Evolutionary conservation across 2,113 vertebrate species (phyloP).

Genomic region (Piaya cayana): DNA sequence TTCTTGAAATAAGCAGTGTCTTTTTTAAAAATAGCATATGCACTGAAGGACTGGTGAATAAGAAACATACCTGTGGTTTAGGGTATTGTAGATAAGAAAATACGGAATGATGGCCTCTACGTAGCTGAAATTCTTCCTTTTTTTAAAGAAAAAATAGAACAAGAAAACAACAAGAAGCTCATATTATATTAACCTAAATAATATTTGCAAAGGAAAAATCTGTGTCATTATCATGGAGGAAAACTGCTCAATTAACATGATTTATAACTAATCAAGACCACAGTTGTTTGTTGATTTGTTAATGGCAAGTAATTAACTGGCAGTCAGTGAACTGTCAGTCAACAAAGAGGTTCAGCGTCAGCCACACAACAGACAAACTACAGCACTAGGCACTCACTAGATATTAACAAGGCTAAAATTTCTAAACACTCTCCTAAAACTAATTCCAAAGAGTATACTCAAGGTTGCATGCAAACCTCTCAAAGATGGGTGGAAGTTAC

Average conservation of each 20-base stretch:
- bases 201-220: neutral
- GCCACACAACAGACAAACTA: neutral
- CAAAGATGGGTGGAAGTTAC: neutral
- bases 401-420: neutral
- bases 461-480: neutral
- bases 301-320: neutral
- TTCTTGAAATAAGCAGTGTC: neutral
- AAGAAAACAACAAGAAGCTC: neutral
- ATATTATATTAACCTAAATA: neutral
- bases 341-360: neutral
- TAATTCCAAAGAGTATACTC: neutral
- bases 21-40: neutral
- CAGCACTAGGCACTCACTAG: neutral
- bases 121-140: neutral
- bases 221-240: neutral
- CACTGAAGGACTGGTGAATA: neutral
- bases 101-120: neutral
- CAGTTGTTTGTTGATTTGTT: neutral
- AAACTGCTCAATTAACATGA: neutral
- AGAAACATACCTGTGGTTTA: neutral
- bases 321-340: neutral
- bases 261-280: neutral
- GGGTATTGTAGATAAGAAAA: neutral
- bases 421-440: neutral
- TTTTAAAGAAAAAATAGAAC: neutral